Conservation (phyloP, 1,140 invertebrate genomes). For the Pristionchus pacificus region DNA sequence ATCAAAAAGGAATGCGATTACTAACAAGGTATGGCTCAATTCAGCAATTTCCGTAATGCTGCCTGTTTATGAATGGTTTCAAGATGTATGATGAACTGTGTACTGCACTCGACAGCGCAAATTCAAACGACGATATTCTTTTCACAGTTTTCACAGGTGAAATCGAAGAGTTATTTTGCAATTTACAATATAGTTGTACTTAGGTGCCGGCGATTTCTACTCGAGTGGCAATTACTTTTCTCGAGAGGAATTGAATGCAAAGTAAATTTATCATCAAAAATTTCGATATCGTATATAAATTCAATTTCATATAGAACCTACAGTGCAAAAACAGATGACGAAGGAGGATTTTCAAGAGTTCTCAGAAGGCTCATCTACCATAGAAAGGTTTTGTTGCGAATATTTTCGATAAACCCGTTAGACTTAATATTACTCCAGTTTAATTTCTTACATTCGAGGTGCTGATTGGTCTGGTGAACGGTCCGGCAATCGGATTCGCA, state of each 20-base stretch:
- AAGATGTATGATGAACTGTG: conserved; percentile 30
- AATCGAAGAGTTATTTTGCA: background rate
- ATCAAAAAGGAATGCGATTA: background rate
- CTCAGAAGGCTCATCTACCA: background rate
- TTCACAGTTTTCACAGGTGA: conserved; percentile 33
- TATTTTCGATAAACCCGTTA: background rate
- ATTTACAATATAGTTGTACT: conserved; percentile 3
- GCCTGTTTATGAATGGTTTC: conserved; percentile 3
- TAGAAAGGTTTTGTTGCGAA: background rate
- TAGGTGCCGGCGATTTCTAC: conserved; percentile 72
- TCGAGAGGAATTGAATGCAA: conserved; percentile 10
- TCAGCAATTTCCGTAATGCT: too few relatives aligned
- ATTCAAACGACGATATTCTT: conserved; percentile 14
- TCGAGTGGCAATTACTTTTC: conserved; percentile 79
- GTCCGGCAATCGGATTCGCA: conserved; percentile 81
- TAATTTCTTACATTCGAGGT: conserved; percentile 67
- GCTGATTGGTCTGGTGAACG: conserved; percentile 80
- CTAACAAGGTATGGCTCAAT: background rate
- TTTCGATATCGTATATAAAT: background rate
- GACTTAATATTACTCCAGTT: too few relatives aligned
- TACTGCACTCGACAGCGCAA: conserved; percentile 20
- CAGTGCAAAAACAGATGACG: background rate
- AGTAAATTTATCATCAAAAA: too few relatives aligned
- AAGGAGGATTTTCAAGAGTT: background rate
- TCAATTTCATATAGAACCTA: background rate